Base-by-base conservation (phyloP, 2,113 vertebrate species). In the Acanthisitta chloris region DNA sequence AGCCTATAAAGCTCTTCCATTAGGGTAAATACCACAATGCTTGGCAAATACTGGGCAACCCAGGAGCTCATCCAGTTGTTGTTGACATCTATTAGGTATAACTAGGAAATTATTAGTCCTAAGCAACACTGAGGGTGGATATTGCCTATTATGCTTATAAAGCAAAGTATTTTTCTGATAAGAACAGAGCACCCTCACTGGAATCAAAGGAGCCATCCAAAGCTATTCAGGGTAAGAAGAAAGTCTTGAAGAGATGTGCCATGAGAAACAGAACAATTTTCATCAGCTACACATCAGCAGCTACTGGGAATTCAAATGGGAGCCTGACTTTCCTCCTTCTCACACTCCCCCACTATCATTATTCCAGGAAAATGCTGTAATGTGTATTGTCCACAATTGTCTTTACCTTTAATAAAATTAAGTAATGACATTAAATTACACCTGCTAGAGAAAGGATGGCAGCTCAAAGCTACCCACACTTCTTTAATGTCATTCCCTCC, bases 331-430 rank as follows among this genome's bases (percentile, higher is more conserved):
- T 78, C 76, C 90, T 83, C 85, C 80, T 73, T 46, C 82, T 71
- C 51, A 80, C 43, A 65, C 85, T 94, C 90, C 79, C n/a, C 82
- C 92, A 74, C 76, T 43, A 66, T 29, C 69, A 81, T 81, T 96
- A 88, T 80, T 51, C 24, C 19, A 95, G 86, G 79, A 59, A 88
- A 94, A 93, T 78, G 82, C 71, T 86, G 59, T 81, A 96, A 95
- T 9, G 8, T 81, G 69, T 83, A 64, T 71, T 96, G 94, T 90
- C 95, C 92, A 81, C 90, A 95, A 74, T 45, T 92, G 85, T 90
- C 94, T 94, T 94, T 96, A 90, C 92, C 85, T 92, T 95, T 94
- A 88, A 94, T 86, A 95, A 93, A 92, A 95, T 96, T 93, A 96
- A 86, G 55, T 86, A 96, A 96, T 96, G 90, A 92, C 83, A 80